Percentiles rank a stretch among this genome's conserved stretches.
Conservation (phyloP, 1,140 invertebrate species). For the Acromyrmex echinatior region DNA sequence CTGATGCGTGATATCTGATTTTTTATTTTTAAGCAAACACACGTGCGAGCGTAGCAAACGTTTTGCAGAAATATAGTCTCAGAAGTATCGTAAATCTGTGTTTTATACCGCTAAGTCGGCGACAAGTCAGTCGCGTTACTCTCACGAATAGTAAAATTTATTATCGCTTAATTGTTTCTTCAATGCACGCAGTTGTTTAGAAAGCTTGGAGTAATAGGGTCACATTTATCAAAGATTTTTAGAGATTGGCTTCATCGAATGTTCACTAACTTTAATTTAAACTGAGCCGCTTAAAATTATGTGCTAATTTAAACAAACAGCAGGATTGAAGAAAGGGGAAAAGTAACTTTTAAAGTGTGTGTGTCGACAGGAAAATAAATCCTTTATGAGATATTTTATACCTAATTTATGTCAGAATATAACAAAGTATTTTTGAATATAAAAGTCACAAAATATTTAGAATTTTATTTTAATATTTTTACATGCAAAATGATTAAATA, state of each 20-base stretch:
- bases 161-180: slow-evolving; percentile 5
- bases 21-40: neutral
- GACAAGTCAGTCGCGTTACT: slow-evolving; percentile 40
- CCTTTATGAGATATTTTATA: neutral
- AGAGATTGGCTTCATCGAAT: neutral
- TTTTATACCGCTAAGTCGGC: slow-evolving; percentile 1
- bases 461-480: slow-evolving; percentile 1
- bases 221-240: slow-evolving; percentile 11
- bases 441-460: neutral
- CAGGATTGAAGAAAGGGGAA: neutral
- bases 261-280: neutral
- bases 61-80: neutral
- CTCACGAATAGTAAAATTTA: slow-evolving; percentile 60
- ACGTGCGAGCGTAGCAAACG: neutral
- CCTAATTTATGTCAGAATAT: neutral
- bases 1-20: neutral
- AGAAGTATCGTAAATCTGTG: slow-evolving; percentile 48
- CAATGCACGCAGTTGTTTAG: neutral
- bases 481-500: neutral
- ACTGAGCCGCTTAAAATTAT: neutral
- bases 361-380: neutral
- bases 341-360: neutral
- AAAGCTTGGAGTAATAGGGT: slow-evolving; percentile 23
- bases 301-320: neutral
- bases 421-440: neutral